These are phyloP conservation scores for Syngnathus floridae DNA, from an alignment of 2,113 vertebrate species.

Conservation along the genomic window DNA sequence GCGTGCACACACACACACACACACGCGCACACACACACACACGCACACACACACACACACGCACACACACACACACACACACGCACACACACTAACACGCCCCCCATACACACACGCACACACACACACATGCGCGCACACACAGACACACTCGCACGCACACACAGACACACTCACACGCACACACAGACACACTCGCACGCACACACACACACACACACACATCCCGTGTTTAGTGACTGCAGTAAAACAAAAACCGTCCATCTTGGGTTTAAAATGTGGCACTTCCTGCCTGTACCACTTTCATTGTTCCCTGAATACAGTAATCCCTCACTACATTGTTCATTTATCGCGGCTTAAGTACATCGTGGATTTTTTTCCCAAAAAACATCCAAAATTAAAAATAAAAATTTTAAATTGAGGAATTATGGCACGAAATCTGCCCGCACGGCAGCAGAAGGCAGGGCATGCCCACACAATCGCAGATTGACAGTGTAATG, in stretches of 20 bases:
- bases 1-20: not conserved
- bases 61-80: not conserved
- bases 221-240: conserved; percentile 8
- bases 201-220: not conserved
- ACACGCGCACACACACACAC: not conserved
- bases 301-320: not conserved
- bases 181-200: not conserved
- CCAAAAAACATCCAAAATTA: too few relatives aligned
- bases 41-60: not conserved
- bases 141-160: not conserved
- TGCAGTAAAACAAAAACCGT: conserved; percentile 6
- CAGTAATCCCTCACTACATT: too few relatives aligned
- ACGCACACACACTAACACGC: not conserved
- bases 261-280: not conserved
- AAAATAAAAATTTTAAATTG: too few relatives aligned
- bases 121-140: not conserved
- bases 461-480: too few relatives aligned
- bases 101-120: not conserved
- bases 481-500: too few relatives aligned
- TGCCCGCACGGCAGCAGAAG: too few relatives aligned
- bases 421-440: too few relatives aligned
- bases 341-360: too few relatives aligned
- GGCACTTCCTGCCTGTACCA: conserved; percentile 1
- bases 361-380: too few relatives aligned
- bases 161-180: not conserved